These are phyloP conservation scores for Bergia sp. DNA, from an alignment of 92 coral and sea anemone genomes.

Conservation along the genomic window DNA sequence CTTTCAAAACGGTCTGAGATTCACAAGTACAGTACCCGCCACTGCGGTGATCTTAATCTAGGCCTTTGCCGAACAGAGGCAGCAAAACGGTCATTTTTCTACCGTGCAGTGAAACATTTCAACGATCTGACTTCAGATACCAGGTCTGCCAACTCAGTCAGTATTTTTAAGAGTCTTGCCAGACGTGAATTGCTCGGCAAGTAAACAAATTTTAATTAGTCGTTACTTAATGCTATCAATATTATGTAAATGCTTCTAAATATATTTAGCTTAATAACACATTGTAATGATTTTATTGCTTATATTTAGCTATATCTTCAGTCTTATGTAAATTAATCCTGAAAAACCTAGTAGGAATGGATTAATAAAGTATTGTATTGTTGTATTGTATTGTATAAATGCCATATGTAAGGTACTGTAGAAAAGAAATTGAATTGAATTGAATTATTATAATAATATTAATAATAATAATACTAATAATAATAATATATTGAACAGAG, in stretches of 20 bases:
- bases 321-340: too few species aligned
- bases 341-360: too few species aligned
- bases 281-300: conserved; percentile 3
- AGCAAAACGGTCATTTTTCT: conserved; percentile 6
- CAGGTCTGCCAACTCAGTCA: not conserved
- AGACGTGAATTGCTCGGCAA: not conserved
- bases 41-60: not conserved
- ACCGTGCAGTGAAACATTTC: not conserved
- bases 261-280: not conserved
- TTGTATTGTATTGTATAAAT: too few species aligned
- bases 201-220: not conserved
- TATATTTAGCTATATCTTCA: too few species aligned
- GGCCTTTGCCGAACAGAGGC: too few species aligned
- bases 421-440: too few species aligned
- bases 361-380: too few species aligned
- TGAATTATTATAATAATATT: too few species aligned
- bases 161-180: conserved; percentile 6
- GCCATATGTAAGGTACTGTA: too few species aligned
- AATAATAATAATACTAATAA: too few species aligned
- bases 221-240: not conserved
- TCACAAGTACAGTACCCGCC: conserved; percentile 2
- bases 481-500: too few species aligned
- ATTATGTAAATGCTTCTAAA: not conserved
- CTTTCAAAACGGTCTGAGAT: conserved; percentile 2
- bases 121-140: conserved; percentile 1